phyloP scores from a whole-genome alignment of 2,797 vertebrate species.

The Ispidina lecontei region DNA sequence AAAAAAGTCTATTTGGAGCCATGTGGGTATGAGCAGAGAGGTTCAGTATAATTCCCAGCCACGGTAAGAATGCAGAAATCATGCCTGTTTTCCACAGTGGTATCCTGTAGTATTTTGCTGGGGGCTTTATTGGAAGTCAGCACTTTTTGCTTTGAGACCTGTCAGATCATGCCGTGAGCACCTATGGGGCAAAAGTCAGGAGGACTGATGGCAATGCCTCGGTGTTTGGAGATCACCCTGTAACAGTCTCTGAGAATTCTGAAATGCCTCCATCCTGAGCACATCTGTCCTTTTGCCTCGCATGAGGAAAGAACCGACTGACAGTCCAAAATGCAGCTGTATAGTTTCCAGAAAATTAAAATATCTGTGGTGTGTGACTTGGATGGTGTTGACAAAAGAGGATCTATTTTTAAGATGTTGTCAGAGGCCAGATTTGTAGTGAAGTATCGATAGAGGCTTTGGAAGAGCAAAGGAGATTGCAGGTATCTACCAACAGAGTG shows the following conservation, averaged over 20 bases:
- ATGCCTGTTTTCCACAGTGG: not conserved
- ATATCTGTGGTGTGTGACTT: not conserved
- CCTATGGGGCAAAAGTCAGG: not conserved
- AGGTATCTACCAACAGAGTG: slow-evolving; percentile 74
- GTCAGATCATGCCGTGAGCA: not conserved
- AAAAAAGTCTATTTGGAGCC: slow-evolving; percentile 23
- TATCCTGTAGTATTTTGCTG: not conserved
- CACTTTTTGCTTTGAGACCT: not conserved
- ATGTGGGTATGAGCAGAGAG: slow-evolving; percentile 22
- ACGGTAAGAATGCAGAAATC: not conserved
- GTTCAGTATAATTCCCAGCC: slow-evolving; percentile 22
- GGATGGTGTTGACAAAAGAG: not conserved
- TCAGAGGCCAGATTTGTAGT: not conserved
- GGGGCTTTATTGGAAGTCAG: not conserved
- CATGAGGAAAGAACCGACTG: not conserved
- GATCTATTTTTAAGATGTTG: not conserved
- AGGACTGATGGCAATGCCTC: not conserved
- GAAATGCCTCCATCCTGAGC: not conserved
- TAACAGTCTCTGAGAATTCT: not conserved
- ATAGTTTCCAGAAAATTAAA: not conserved
- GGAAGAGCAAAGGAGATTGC: slow-evolving; percentile 30
- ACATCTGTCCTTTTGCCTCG: not conserved
- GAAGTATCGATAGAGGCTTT: not conserved
- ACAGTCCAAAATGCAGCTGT: not conserved
- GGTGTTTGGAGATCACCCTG: not conserved